Evolutionary conservation across 1,140 invertebrate genomes (phyloP), one percentile per base, ranked within the genome.

Genomic region (Cotesia vestalis): DNA sequence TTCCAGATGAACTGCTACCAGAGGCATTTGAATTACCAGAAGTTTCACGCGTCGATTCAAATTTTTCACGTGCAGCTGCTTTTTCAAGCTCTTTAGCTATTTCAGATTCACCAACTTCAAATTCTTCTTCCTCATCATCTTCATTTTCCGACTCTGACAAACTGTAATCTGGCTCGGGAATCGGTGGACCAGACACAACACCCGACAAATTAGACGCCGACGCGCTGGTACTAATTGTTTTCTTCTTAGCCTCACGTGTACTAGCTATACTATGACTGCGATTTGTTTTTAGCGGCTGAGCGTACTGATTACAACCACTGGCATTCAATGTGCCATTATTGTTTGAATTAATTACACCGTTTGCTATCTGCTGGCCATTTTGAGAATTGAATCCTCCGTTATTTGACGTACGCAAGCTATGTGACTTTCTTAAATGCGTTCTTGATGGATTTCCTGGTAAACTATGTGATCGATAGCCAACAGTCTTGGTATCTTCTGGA

Each of bases 91-190:
- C 85, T 67, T 86, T 86, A 12, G 84, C 80, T 6, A 86, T 86
- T 38, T 86, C 85, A 0, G 79, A 89, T 77, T 89, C 90, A 66
- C 85, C 88, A 53, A 91, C 90, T 35, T 90, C 91, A 69, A 91
- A 91, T 11, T 82, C 83, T 36, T 88, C 83, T 14, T 88, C 83
- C 12, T 87, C 87, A 4, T 81, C 84, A 4, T 85, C 85, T 8
- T 86, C 85, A 53, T 87, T 86, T 59, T 89, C 88, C 0, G 92
- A 93, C 79, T 94, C 94, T 67, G 92, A 94, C 79, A 94, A 90
- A 83, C 93, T 95, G 85, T 96, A 96, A 85, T 96, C 95, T 0
- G 95, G 95, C 79, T 96, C 95, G 0, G 95, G 95, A 70, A 96
- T 96, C 3, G 93, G 93, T 8, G 94, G 94, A 3, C 90, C 88